Evolutionary conservation across 1,140 invertebrate genomes (phyloP).

Genomic region (Temnothorax longispinosus): DNA sequence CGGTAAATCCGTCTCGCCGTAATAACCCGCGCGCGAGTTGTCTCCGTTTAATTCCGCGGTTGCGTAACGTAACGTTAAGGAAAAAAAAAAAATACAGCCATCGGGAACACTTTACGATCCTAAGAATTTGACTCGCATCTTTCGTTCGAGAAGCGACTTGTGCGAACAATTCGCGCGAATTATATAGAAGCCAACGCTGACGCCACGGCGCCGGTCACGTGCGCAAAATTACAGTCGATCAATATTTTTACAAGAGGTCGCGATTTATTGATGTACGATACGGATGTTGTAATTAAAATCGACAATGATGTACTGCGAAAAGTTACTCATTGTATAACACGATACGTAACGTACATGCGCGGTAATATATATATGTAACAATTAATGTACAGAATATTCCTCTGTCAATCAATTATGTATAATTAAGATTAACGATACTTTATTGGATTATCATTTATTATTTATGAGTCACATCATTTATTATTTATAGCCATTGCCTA

Average conservation of each 20-base stretch:
- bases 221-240: background rate
- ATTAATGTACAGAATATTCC: background rate
- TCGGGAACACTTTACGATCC: background rate
- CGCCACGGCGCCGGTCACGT: background rate
- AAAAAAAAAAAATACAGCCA: background rate
- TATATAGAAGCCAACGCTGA: background rate
- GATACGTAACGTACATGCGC: background rate
- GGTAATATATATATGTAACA: background rate
- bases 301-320: background rate
- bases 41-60: slow-evolving; percentile 23
- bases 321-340: background rate
- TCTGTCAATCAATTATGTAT: background rate
- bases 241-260: background rate
- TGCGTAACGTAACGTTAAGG: slow-evolving; percentile 1
- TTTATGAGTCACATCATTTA: background rate
- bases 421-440: background rate
- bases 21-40: slow-evolving; percentile 3
- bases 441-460: background rate
- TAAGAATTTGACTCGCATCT: background rate
- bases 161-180: background rate
- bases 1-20: background rate
- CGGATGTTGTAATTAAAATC: background rate
- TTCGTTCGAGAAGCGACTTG: background rate
- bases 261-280: background rate
- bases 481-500: background rate